Evolutionary conservation across 2,888 invertebrate species (phyloP).

Genomic region (Mesoligia furuncula): DNA sequence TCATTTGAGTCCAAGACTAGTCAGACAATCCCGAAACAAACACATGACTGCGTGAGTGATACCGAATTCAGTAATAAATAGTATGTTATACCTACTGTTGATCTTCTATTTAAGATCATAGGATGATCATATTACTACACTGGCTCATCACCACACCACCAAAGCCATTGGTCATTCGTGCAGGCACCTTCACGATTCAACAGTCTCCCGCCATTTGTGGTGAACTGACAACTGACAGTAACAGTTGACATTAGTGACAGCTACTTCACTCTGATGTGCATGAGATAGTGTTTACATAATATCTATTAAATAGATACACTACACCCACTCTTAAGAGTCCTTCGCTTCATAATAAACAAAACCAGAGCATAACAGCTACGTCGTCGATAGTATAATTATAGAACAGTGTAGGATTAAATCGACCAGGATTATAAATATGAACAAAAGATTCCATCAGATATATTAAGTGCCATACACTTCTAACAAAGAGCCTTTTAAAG

Average conservation of each 20-base stretch:
- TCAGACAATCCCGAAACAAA: background rate
- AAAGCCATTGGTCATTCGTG: background rate
- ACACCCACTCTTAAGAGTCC: background rate
- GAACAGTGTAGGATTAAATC: constrained; percentile 13
- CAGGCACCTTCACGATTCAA: background rate
- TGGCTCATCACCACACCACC: background rate
- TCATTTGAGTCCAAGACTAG: background rate
- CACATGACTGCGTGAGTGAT: background rate
- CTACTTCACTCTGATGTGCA: background rate
- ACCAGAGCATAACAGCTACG: background rate
- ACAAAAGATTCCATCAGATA: constrained; percentile 24
- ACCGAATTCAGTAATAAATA: background rate
- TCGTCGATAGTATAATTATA: constrained; percentile 9
- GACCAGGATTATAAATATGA: background rate
- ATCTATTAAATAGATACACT: background rate
- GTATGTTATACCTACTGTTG: background rate
- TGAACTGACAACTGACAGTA: background rate
- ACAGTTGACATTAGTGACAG: constrained; percentile 5
- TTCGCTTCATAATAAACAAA: no score
- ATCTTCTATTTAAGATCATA: background rate
- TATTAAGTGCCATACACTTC: constrained; percentile 13
- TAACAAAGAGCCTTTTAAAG: constrained; percentile 24
- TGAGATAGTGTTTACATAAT: background rate
- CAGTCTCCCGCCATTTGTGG: background rate
- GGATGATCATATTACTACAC: no score